Base-by-base conservation (phyloP, 2,888 invertebrate species). In the Drosophila siamana region DNA sequence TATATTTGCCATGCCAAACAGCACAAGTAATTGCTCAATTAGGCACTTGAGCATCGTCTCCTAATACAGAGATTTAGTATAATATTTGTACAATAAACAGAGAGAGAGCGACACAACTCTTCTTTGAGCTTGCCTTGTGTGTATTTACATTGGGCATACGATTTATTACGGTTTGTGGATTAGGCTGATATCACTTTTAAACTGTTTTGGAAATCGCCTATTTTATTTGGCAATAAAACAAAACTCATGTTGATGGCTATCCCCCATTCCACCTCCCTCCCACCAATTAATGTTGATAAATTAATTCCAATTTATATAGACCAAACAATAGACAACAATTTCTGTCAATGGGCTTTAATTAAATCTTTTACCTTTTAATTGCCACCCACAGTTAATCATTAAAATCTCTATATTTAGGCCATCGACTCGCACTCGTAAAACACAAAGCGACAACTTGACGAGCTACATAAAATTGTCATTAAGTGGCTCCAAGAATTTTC, bases 401-500 rank as follows among this genome's bases (percentile, higher is more conserved):
- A 67, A 74, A 77, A 56, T 72, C 65, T 30, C 51, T 9, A 46
- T 41, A 26, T 26, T 40, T 40, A 40, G 24, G 38, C 16, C 52
- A 54, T 28, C 28, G 3, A 24, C 2, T 13, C 36, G 36, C 13
- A 38, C 36, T 38, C 36, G 15, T 86, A 74, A 86, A 86, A 77
- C 46, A 50, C 59, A 60, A 57, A 59, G 56, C 47, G 77, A 50
- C 73, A 74, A 82, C 74, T 76, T 82, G 85, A 81, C 74, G 79
- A 74, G 69, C 80, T 57, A 83, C 84, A 68, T 84, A 81, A 76
- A 83, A 78, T 81, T 81, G 79, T 77, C 85, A 83, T 86, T 86
- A 86, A 68, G 69, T 48, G 67, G 62, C 67, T 50, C 16, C 26
- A 50, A 48, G 61, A 40, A 40, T 24, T 43, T 52, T 36, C 65